Percentiles rank a stretch among this genome's conserved stretches.
Conservation (phyloP, 1,140 invertebrate species). For the Cydia pomonella region DNA sequence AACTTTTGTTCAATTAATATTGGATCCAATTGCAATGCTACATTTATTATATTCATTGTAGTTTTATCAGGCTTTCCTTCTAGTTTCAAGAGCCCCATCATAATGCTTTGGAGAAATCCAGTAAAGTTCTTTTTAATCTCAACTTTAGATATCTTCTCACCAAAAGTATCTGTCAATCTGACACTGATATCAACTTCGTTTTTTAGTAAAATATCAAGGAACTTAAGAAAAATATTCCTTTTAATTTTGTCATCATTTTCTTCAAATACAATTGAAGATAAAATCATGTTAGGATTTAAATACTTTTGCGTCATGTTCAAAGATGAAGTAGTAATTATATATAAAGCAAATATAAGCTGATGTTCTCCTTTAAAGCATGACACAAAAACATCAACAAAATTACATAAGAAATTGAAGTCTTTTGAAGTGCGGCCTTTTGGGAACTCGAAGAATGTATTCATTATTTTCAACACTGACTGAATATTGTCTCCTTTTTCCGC, state of each 20-base stretch:
- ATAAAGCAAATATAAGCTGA: slow-evolving; percentile 70
- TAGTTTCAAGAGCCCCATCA: slow-evolving; percentile 64
- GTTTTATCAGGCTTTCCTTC: slow-evolving; percentile 68
- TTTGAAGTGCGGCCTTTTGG: slow-evolving; percentile 54
- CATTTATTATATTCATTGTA: slow-evolving; percentile 63
- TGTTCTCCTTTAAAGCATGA: slow-evolving; percentile 60
- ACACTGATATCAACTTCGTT: slow-evolving; percentile 68
- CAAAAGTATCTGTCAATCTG: slow-evolving; percentile 64
- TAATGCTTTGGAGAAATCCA: slow-evolving; percentile 61
- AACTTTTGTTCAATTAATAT: slow-evolving; percentile 65
- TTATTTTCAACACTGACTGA: slow-evolving; percentile 67
- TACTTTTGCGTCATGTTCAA: slow-evolving; percentile 65
- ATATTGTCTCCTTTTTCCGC: slow-evolving; percentile 69
- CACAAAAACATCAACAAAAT: slow-evolving; percentile 66
- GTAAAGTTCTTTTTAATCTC: slow-evolving; percentile 70
- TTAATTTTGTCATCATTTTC: slow-evolving; percentile 64
- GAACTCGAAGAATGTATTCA: slow-evolving; percentile 63
- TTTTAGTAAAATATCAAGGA: slow-evolving; percentile 56
- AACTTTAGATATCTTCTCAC: slow-evolving; percentile 62
- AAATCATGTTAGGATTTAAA: slow-evolving; percentile 58
- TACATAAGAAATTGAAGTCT: slow-evolving; percentile 55
- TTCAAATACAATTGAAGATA: slow-evolving; percentile 55
- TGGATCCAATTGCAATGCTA: slow-evolving; percentile 65
- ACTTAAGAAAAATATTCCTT: slow-evolving; percentile 60
- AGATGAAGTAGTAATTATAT: slow-evolving; percentile 57